phyloP scores from a whole-genome alignment of 2,888 invertebrate species.

The Temnothorax rugatulus region DNA sequence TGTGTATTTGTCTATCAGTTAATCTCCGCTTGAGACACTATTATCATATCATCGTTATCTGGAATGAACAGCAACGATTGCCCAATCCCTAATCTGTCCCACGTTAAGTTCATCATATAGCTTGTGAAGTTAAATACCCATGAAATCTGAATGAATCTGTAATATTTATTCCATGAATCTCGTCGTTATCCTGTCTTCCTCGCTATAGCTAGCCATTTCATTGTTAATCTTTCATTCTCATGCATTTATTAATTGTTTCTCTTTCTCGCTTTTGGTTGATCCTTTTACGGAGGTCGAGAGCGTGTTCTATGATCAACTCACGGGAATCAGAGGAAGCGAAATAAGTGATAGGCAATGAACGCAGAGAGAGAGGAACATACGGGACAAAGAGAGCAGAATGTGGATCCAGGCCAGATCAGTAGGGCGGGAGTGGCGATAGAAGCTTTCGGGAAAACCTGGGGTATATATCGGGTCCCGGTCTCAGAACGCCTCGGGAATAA shows the following conservation, averaged over 20 bases:
- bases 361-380: not conserved
- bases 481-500: slow-evolving; percentile 75
- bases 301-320: slow-evolving; percentile 54
- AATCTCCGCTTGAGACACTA: not conserved
- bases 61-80: not conserved
- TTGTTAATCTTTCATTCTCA: slow-evolving; percentile 51
- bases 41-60: not conserved
- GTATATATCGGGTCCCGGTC: slow-evolving; percentile 68
- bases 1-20: slow-evolving; percentile 2
- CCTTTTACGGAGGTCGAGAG: slow-evolving; percentile 10
- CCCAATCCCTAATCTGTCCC: not conserved
- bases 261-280: not conserved
- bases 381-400: slow-evolving; percentile 21
- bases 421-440: slow-evolving; percentile 36
- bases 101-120: slow-evolving; percentile 9
- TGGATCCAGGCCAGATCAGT: slow-evolving; percentile 39
- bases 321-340: slow-evolving; percentile 54
- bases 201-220: slow-evolving; percentile 22
- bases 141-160: not conserved
- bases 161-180: not conserved
- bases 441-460: slow-evolving; percentile 63
- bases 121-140: not conserved
- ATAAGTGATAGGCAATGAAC: slow-evolving; percentile 38
- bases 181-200: slow-evolving; percentile 18
- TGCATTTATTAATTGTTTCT: slow-evolving; percentile 61